phyloP scores from a whole-genome alignment of 2,113 vertebrate species.

The Silurus meridionalis region DNA sequence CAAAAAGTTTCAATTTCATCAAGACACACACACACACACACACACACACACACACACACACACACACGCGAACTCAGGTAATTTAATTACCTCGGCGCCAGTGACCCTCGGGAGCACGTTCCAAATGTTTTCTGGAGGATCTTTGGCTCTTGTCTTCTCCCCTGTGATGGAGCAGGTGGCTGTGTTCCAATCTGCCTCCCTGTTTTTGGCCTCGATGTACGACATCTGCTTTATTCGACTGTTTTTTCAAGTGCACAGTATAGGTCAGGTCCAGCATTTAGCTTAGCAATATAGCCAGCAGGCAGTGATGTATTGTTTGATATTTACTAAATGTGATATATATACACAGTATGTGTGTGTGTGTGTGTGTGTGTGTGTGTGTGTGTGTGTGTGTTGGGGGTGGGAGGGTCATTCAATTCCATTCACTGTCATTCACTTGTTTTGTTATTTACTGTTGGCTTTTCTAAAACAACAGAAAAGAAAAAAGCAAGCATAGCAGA shows the following conservation, averaged over 20 bases:
- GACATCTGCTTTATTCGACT: conserved; percentile 43
- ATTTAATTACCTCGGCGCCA: conserved; percentile 51
- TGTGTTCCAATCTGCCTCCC: conserved; percentile 47
- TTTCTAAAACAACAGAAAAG: too few species aligned
- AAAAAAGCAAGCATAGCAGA: too few species aligned
- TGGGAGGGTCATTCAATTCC: too few species aligned
- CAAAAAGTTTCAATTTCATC: not conserved
- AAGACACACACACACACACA: not conserved
- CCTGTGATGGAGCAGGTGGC: conserved; percentile 52
- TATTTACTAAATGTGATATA: not conserved
- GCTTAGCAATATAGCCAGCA: not conserved
- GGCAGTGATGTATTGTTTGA: not conserved
- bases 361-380: too few species aligned
- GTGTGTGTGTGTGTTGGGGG: too few species aligned
- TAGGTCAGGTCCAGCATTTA: conserved; percentile 22
- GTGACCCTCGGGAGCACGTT: conserved; percentile 46
- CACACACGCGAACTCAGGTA: conserved; percentile 34
- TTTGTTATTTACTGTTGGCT: too few species aligned
- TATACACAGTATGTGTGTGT: too few species aligned
- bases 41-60: conserved; percentile 6
- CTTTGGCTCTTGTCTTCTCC: conserved; percentile 49
- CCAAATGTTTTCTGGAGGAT: conserved; percentile 55
- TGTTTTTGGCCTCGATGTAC: conserved; percentile 46
- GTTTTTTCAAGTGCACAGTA: conserved; percentile 26
- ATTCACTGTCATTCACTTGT: too few species aligned